Evolutionary conservation across 2,888 invertebrate genomes (phyloP), one percentile per base, ranked within the genome.

Genomic region (Amitus sp.): DNA sequence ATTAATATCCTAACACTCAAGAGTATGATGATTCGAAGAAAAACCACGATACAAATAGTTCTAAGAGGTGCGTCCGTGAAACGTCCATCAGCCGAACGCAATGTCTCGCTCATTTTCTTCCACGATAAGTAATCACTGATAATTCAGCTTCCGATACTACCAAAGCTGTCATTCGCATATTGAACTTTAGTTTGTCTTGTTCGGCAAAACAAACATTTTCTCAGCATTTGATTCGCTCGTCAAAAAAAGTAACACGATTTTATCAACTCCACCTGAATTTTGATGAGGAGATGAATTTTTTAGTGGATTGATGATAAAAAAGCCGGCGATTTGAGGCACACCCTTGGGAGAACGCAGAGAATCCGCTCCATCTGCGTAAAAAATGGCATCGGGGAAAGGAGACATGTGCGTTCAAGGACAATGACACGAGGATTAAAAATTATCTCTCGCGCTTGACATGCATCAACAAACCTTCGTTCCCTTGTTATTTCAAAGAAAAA

Each of bases 81-180:
- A 23, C 43, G 23, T 43, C 43, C 15, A 15, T 37, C 15, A 23
- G 27, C 27, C 43, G 2, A 15, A 43, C 39, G n/a, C 2, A 15
- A 23, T 43, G 23, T 43, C 23, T 23, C 13, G 6, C 13, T 12
- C 20, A 13, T 23, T 43, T 43, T 43, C 20, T 23, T 43, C n/a
- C 13, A 23, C 23, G 12, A 43, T 23, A 43, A 43, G 13, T 13
- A n/a, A 13, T 43, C 13, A 7, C 43, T 23, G 43, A 43, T 43
- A 43, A 43, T 43, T 43, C 13, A 43, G n/a, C 43, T 23, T 12
- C 18, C 13, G 43, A 43, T 43, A 43, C 7, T 9, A 20, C 13
- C n/a, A n/a, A 12, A 23, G 43, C 23, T 13, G 43, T 43, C 43
- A 23, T 43, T 23, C 27, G 43, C 23, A 43, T 23, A 23, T 23